A percentile compares a stretch with the other conserved stretches of the same genome.
These are phyloP conservation scores for Sinocyclocheilus anophthalmus DNA, from an alignment of 2,113 vertebrate genomes.

Conservation along the genomic window DNA sequence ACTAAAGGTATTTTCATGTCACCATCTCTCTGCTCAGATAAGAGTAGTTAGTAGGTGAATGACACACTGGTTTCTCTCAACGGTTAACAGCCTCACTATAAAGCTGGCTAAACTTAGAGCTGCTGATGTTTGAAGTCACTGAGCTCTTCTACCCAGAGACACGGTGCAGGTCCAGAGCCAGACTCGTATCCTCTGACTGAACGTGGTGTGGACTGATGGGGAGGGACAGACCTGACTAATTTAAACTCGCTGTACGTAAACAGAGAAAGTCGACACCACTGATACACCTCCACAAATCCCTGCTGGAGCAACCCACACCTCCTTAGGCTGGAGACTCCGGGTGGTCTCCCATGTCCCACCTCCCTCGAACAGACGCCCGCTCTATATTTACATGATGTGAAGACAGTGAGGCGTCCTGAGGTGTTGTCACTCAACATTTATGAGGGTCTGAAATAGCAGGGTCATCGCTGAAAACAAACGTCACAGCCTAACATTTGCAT, in stretches of 20 bases:
- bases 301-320: conserved; percentile 64
- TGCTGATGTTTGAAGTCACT: conserved; percentile 6
- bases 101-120: conserved; percentile 9
- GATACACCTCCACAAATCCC: conserved; percentile 48
- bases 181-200: conserved; percentile 37
- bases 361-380: conserved; percentile 50
- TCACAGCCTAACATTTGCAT: conserved; percentile 25
- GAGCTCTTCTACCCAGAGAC: conserved; percentile 34
- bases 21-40: conserved; percentile 23
- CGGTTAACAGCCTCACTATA: background rate
- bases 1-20: conserved; percentile 62
- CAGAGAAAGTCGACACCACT: conserved; percentile 60
- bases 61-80: background rate
- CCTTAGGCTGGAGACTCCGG: conserved; percentile 18
- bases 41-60: conserved; percentile 5
- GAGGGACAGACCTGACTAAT: conserved; percentile 61
- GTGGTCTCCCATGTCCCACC: conserved; percentile 39
- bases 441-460: conserved; percentile 73
- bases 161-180: background rate
- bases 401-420: conserved; percentile 75
- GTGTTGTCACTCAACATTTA: conserved; percentile 75
- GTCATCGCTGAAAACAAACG: conserved; percentile 15
- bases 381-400: conserved; percentile 75
- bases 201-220: conserved; percentile 61
- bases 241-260: conserved; percentile 60